These are phyloP conservation scores for Babylonia areolata DNA, from an alignment of 1,140 invertebrate genomes.

Conservation along the genomic window DNA sequence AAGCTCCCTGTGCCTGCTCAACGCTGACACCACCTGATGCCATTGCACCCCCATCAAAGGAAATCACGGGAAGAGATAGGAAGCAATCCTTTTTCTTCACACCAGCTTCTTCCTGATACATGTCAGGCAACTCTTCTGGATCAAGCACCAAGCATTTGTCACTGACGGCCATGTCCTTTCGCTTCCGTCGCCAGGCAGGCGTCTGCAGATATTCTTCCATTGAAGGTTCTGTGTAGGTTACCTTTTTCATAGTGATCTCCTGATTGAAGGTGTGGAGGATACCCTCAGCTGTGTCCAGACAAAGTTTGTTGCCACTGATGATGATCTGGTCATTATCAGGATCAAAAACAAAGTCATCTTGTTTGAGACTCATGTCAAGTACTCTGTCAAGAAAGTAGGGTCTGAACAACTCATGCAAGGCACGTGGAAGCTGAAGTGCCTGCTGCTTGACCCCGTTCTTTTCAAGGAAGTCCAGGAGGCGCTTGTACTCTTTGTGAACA, in stretches of 20 bases:
- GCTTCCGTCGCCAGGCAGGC: neutral
- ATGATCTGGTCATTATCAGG: neutral
- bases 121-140: neutral
- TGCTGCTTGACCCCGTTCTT: constrained; percentile 3
- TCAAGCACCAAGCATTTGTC: constrained; percentile 18
- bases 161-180: neutral
- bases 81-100: too few relatives aligned
- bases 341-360: neutral
- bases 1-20: neutral
- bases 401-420: neutral
- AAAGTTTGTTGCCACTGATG: neutral
- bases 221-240: neutral
- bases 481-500: neutral
- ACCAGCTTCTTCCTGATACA: neutral
- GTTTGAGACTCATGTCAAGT: neutral
- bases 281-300: neutral
- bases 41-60: neutral
- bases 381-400: neutral
- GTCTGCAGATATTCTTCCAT: neutral
- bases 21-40: neutral
- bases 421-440: neutral
- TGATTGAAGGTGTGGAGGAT: neutral
- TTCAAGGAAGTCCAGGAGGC: constrained; percentile 5
- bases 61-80: too few relatives aligned
- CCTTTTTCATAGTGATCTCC: neutral